Conservation (phyloP, 2,797 vertebrate species). For the Melanotaenia trifasciata region DNA sequence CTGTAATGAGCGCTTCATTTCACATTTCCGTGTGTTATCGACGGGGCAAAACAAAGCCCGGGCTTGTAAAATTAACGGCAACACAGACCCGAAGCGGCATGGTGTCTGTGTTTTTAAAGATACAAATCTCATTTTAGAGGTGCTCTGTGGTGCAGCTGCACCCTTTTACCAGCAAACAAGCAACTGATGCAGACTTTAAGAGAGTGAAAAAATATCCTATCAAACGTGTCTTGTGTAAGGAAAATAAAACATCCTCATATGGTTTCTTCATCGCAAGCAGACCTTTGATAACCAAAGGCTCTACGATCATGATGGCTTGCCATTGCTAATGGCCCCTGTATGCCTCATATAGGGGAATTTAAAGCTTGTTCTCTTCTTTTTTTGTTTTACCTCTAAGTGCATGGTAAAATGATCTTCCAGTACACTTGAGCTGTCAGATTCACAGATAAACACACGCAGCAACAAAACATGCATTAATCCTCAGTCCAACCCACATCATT, state of each 20-base stretch:
- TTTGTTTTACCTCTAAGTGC: constrained; percentile 45
- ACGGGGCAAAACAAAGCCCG: constrained; percentile 48
- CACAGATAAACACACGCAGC: constrained; percentile 62
- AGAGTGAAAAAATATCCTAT: constrained; percentile 36
- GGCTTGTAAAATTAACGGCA: constrained; percentile 71
- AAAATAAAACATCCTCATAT: constrained; percentile 53
- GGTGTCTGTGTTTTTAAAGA: constrained; percentile 42
- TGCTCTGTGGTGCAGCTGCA: constrained; percentile 66
- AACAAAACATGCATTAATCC: constrained; percentile 70
- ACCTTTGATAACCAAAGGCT: constrained; percentile 55
- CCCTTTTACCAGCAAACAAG: constrained; percentile 54
- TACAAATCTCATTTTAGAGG: constrained; percentile 59
- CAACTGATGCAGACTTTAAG: constrained; percentile 31
- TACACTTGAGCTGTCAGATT: constrained; percentile 56
- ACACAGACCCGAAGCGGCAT: constrained; percentile 38
- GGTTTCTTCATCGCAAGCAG: constrained; percentile 41
- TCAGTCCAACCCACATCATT: constrained; percentile 71
- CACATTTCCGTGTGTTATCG: constrained; percentile 58
- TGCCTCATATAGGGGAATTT: constrained; percentile 57
- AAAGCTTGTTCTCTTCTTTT: constrained; percentile 14
- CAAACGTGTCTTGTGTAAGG: constrained; percentile 44
- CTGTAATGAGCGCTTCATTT: constrained; percentile 57
- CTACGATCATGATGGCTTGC: constrained; percentile 44
- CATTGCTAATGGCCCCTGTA: constrained; percentile 48
- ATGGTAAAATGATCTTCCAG: constrained; percentile 64